Percentiles rank a stretch among this genome's conserved stretches.
Conservation (phyloP, 2,888 invertebrate species). For the Cephus rjabovi region DNA sequence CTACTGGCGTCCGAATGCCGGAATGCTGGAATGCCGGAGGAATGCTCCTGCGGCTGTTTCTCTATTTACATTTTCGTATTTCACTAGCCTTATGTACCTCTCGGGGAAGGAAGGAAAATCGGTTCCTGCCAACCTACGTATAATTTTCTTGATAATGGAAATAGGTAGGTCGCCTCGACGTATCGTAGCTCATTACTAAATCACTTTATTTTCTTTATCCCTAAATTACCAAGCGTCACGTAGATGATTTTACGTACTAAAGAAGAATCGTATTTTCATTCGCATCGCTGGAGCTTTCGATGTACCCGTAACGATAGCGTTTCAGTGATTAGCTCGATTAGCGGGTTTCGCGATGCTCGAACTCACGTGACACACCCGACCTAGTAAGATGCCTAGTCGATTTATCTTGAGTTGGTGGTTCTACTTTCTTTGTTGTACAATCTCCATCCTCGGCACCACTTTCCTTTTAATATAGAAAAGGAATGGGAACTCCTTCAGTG, state of each 20-base stretch:
- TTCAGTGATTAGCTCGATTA: not conserved
- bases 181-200: not conserved
- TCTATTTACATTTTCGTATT: not conserved
- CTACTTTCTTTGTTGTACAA: not conserved
- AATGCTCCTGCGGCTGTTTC: not conserved
- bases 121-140: not conserved
- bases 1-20: slow-evolving; percentile 41
- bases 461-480: not conserved
- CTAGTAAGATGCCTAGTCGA: not conserved
- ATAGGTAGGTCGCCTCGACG: not conserved
- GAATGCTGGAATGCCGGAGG: slow-evolving; percentile 12
- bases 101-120: not conserved
- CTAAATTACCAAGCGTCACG: not conserved
- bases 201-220: not conserved
- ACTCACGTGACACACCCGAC: not conserved
- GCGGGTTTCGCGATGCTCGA: not conserved
- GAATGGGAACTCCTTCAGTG: not conserved
- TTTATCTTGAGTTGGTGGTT: not conserved
- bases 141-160: not conserved
- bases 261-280: not conserved
- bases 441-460: not conserved
- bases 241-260: not conserved
- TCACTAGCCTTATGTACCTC: not conserved
- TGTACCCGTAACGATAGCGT: not conserved
- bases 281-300: not conserved